phyloP scores from a whole-genome alignment of 1,140 invertebrate genomes.

The Heliothis virescens region DNA sequence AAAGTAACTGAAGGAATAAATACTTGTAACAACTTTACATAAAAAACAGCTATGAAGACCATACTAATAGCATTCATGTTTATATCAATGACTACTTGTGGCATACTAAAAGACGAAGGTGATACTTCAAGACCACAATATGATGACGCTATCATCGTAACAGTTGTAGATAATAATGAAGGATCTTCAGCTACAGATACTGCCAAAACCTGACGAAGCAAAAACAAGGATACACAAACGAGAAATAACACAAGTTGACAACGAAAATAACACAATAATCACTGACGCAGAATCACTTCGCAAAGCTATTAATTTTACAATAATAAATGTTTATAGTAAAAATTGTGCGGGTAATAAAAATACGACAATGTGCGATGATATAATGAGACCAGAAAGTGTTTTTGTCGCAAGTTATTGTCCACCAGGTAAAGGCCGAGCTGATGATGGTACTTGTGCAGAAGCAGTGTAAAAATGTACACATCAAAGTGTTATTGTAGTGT shows the following conservation, averaged over 20 bases:
- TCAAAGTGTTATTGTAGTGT: too few relatives aligned
- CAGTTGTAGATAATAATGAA: background rate
- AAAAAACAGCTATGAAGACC: conserved; percentile 4
- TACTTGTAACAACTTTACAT: background rate
- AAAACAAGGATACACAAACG: too few relatives aligned
- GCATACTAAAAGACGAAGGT: background rate
- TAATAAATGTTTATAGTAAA: background rate
- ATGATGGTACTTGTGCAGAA: too few relatives aligned
- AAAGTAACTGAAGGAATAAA: too few relatives aligned
- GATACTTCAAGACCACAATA: background rate
- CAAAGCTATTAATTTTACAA: background rate
- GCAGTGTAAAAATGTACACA: too few relatives aligned
- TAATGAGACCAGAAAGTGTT: too few relatives aligned
- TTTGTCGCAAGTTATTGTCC: background rate
- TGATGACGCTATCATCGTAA: background rate
- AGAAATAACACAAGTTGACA: too few relatives aligned
- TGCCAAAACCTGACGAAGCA: background rate
- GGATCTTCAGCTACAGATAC: background rate
- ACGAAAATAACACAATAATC: background rate
- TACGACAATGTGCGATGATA: too few relatives aligned
- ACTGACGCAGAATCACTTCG: background rate
- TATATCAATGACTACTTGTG: conserved; percentile 1
- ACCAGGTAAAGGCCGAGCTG: too few relatives aligned
- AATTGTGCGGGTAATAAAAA: background rate
- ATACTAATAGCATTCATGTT: background rate